These are phyloP conservation scores for Odocoileus virginianus DNA, from an alignment of 2,113 vertebrate species.

Conservation along the genomic window DNA sequence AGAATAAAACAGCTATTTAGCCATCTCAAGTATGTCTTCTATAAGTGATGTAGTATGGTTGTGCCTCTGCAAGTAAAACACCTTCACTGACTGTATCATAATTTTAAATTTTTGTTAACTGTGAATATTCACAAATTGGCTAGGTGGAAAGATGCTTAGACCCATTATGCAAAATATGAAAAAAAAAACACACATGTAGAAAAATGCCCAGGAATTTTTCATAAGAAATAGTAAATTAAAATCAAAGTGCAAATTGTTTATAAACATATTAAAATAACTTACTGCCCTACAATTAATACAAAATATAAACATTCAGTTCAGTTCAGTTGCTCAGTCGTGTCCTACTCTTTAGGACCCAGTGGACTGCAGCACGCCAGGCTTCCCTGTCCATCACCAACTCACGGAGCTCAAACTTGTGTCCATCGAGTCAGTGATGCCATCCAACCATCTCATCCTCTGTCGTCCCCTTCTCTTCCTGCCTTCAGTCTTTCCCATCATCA, in stretches of 20 bases:
- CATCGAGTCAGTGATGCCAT: not conserved
- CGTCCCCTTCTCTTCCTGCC: not conserved
- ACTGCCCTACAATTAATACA: not conserved
- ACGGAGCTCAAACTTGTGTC: not conserved
- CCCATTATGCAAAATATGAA: not conserved
- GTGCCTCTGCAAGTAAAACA: not conserved
- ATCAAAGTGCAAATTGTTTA: not conserved
- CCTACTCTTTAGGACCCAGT: not conserved
- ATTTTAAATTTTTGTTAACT: not conserved
- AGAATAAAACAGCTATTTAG: not conserved
- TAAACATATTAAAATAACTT: not conserved
- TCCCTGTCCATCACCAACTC: not conserved
- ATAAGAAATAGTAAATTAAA: not conserved
- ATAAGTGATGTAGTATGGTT: not conserved
- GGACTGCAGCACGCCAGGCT: not conserved
- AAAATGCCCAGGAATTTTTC: not conserved
- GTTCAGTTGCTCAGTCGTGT: rapidly evolving
- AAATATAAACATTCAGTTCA: not conserved
- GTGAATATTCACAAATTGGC: not conserved
- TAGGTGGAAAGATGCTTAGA: not conserved
- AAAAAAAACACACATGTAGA: not conserved
- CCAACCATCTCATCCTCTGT: not conserved
- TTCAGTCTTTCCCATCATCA: not conserved
- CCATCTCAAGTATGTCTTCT: not conserved
- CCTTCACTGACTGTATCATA: not conserved